phyloP scores from a whole-genome alignment of 1,140 invertebrate genomes.

The Meloidogyne floridensis region DNA sequence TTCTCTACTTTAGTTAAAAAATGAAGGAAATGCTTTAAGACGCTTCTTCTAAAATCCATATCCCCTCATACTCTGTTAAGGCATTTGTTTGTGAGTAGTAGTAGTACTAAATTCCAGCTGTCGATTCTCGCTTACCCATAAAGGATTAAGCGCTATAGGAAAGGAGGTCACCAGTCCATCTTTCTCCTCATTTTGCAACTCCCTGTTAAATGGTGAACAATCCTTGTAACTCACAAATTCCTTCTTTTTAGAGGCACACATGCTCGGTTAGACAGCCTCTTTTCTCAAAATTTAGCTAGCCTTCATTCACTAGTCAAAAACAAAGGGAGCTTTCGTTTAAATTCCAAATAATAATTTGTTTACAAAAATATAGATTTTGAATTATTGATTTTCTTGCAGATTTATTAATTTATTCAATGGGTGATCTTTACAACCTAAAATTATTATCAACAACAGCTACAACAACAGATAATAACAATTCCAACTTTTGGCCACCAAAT shows the following conservation, averaged over 20 bases:
- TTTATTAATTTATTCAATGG: background rate
- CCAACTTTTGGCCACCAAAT: conserved; percentile 32
- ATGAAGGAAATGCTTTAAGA: background rate
- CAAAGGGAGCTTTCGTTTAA: background rate
- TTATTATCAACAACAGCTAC: background rate
- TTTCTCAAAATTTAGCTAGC: background rate
- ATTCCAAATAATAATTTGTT: background rate
- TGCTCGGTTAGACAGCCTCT: background rate
- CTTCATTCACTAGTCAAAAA: background rate
- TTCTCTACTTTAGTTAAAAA: background rate
- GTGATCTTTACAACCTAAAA: conserved; percentile 2
- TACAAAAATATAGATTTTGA: background rate
- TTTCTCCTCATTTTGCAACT: background rate
- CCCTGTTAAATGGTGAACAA: background rate
- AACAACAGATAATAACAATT: background rate
- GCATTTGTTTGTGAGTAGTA: background rate
- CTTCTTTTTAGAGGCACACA: background rate
- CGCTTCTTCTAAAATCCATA: background rate
- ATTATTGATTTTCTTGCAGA: background rate
- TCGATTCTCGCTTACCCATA: background rate
- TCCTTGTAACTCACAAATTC: background rate
- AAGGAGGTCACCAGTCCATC: background rate
- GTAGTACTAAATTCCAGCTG: background rate
- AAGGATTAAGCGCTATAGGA: background rate
- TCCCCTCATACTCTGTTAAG: background rate